phyloP scores from a whole-genome alignment of 2,888 invertebrate species.

The Patella ulyssiponensis region DNA sequence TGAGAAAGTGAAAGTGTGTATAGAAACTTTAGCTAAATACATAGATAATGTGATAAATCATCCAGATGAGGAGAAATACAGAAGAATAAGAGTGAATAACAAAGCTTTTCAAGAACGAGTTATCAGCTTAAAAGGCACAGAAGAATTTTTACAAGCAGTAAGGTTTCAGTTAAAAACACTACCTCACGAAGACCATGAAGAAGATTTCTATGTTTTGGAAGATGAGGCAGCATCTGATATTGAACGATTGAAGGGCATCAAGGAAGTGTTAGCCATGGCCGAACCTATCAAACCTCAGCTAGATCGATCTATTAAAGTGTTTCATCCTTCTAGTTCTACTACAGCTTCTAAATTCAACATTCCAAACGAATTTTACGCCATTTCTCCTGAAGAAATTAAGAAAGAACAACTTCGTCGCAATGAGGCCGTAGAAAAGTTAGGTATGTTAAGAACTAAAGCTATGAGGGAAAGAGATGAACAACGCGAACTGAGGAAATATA shows the following conservation, averaged over 20 bases:
- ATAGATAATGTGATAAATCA: conserved; percentile 89
- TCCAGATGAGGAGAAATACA: conserved; percentile 90
- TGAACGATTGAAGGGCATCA: conserved; percentile 76
- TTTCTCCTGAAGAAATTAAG: conserved; percentile 87
- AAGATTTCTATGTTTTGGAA: conserved; percentile 75
- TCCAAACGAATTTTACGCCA: conserved; percentile 87
- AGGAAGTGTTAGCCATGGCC: conserved; percentile 84
- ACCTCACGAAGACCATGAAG: conserved; percentile 61
- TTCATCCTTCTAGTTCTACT: conserved; percentile 45
- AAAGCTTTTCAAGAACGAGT: conserved; percentile 87
- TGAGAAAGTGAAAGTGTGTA: conserved; percentile 82
- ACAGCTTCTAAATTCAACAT: conserved; percentile 75
- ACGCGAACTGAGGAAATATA: conserved; percentile 80
- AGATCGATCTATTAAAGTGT: conserved; percentile 77
- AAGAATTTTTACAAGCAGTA: conserved; percentile 85
- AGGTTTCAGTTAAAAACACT: conserved; percentile 79
- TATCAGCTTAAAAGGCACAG: conserved; percentile 83
- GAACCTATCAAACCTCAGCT: conserved; percentile 87
- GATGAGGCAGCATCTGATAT: conserved; percentile 55
- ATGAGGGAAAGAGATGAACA: conserved; percentile 93
- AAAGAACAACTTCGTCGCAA: conserved; percentile 76
- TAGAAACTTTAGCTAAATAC: conserved; percentile 90
- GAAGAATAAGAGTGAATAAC: conserved; percentile 89
- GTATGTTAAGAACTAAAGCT: conserved; percentile 91
- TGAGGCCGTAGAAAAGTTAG: conserved; percentile 85